These are phyloP conservation scores for Chionoecetes opilio DNA, from an alignment of 1,140 invertebrate species.

Conservation along the genomic window DNA sequence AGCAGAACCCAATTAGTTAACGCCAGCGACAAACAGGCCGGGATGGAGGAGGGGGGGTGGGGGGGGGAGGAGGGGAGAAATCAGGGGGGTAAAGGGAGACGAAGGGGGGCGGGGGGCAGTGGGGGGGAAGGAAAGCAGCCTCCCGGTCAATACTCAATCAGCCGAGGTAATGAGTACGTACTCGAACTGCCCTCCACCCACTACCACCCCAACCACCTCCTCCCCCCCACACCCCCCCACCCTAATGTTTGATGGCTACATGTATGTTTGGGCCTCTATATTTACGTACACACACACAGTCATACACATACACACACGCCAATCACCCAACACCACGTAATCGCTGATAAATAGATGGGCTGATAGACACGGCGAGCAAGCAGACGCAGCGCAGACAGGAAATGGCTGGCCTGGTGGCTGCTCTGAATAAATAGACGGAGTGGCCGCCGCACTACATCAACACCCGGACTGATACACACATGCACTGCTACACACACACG, in stretches of 20 bases:
- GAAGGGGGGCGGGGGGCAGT: neutral
- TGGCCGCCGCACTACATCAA: too few relatives aligned
- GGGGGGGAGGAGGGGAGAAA: neutral
- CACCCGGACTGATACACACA: too few relatives aligned
- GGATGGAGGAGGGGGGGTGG: neutral
- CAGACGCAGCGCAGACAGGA: too few relatives aligned
- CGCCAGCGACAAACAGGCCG: neutral
- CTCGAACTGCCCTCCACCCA: neutral
- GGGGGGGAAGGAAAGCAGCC: neutral
- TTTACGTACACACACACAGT: neutral
- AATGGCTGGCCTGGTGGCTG: neutral
- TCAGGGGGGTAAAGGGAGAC: neutral
- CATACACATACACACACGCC: neutral
- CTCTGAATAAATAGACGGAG: neutral
- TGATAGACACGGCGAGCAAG: neutral
- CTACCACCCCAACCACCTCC: neutral
- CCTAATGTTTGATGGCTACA: neutral
- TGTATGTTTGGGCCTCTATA: neutral
- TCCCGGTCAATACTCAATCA: slow-evolving; percentile 48
- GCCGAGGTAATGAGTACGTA: neutral
- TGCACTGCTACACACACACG: too few relatives aligned
- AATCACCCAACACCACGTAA: neutral
- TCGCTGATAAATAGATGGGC: neutral
- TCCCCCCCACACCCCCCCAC: neutral
- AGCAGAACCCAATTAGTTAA: slow-evolving; percentile 29